A percentile compares a stretch with the other conserved stretches of the same genome.
phyloP scores from a whole-genome alignment of 1,140 invertebrate species.

The Saccostrea echinata region DNA sequence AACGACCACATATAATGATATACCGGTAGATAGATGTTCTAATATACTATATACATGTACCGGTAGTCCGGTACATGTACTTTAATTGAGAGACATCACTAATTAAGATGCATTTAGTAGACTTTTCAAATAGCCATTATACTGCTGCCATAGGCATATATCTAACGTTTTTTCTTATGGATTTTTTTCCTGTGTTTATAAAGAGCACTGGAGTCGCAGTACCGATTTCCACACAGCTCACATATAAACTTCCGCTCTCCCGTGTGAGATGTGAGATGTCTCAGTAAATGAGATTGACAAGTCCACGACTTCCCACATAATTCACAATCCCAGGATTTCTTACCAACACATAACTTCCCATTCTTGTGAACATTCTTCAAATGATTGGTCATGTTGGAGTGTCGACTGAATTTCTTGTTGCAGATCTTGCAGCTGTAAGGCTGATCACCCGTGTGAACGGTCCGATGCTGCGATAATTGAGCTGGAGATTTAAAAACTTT shows the following conservation, averaged over 20 bases:
- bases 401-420: slow-evolving; percentile 5
- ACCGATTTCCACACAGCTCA: neutral
- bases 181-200: neutral
- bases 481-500: neutral
- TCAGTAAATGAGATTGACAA: neutral
- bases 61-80: too few relatives aligned
- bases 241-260: neutral
- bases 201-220: neutral
- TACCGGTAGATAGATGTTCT: too few relatives aligned
- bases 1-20: too few relatives aligned
- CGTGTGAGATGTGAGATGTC: neutral
- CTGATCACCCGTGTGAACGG: neutral
- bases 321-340: neutral
- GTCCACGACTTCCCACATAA: neutral
- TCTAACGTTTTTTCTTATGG: neutral
- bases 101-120: too few relatives aligned
- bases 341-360: neutral
- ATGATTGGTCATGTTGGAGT: slow-evolving; percentile 23
- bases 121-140: too few relatives aligned
- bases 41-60: too few relatives aligned
- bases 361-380: neutral
- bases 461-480: neutral
- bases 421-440: slow-evolving; percentile 49
- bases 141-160: too few relatives aligned
- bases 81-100: too few relatives aligned